Conservation (phyloP, 2,797 vertebrate genomes). For the Mormyrops attenuatus region DNA sequence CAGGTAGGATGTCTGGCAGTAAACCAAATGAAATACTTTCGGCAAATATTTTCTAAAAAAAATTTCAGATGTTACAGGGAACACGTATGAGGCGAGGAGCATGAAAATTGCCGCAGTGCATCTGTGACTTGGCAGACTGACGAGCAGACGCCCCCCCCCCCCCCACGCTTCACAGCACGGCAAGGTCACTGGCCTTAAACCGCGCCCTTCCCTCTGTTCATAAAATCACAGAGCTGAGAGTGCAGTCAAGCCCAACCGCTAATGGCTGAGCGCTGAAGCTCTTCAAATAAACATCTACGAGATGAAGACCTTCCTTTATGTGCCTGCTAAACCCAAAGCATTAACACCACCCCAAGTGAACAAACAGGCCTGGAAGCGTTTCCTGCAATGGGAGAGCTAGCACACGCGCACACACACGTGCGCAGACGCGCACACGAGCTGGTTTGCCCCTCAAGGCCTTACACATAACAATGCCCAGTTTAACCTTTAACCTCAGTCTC, state of each 20-base stretch:
- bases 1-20: not conserved
- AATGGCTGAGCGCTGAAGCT: not conserved
- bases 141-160: not conserved
- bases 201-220: not conserved
- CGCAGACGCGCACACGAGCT: constrained; percentile 55
- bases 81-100: not conserved
- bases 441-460: constrained; percentile 60
- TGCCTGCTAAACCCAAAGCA: constrained; percentile 25
- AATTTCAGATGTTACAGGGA: not conserved
- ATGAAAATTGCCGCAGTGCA: not conserved
- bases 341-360: not conserved
- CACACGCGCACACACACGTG: not conserved
- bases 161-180: not conserved
- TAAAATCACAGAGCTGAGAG: not conserved
- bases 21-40: not conserved
- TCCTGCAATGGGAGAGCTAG: not conserved
- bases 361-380: not conserved
- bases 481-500: constrained; percentile 58
- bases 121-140: not conserved
- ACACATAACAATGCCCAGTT: constrained; percentile 32
- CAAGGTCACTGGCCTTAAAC: not conserved
- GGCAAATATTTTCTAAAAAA: not conserved
- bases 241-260: not conserved
- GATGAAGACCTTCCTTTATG: constrained; percentile 2
- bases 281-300: not conserved